Base-by-base conservation (phyloP, 2,113 vertebrate species). In the Falco punctatus region DNA sequence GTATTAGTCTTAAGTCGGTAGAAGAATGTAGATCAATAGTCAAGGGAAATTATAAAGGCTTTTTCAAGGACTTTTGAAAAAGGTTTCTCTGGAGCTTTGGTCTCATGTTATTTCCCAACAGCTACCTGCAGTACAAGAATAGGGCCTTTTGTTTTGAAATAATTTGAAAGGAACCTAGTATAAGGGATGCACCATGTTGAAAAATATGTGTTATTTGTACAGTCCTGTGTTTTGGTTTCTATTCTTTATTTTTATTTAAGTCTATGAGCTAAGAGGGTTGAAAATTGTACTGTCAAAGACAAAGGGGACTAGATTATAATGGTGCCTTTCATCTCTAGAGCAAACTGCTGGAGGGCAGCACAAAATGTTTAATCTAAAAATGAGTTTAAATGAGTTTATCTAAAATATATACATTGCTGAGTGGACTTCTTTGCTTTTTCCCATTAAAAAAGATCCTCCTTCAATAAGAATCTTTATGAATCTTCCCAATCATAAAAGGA, bases 351-450 rank as follows among this genome's bases (percentile, higher is more conserved):
- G 61, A 96, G 70, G 80, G 33, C 17, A 94, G 52, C 46, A 57
- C 23, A 86, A 58, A 91, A 65, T 93, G 22, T 92, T 97, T 96
- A 95, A 70, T 88, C 48, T 93, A 69, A 92, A 94, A 94, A 86
- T 71, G 13, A 94, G 35, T 82, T 94, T 81, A 82, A 95, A 95
- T 66, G 19, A 6, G 7, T 86, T 91, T 83, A 86, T 93, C 48
- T 86, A 78, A 73, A 89, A 94, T 92, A 95, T 59, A 86, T 81
- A 91, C 22, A 38, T 64, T 96, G 32, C 26, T 83, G 42, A 87
- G 58, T 86, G 69, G 91, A 91, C 51, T 94, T 75, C 57, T 87
- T 22, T 88, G 11, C 21, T 51, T 85, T 86, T 90, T 86, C n/a
- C 27, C 16, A 2, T 69, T 84, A 10, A 73, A 79, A 94, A 67